Conservation (phyloP, 2,113 vertebrate genomes). For the Melanostigma gelatinosum region DNA sequence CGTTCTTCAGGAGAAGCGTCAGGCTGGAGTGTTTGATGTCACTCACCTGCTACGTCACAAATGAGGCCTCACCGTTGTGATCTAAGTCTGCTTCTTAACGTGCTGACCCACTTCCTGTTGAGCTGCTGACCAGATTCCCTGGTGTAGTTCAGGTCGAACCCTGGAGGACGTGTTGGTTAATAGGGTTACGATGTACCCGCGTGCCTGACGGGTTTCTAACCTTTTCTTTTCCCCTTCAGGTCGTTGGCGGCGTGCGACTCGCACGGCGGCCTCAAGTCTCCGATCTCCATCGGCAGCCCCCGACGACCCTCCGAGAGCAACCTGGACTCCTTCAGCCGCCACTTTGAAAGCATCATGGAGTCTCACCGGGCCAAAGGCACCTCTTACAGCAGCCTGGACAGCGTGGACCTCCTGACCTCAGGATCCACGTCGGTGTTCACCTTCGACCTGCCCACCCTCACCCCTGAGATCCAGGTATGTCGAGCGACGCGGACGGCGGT, state of each 20-base stretch:
- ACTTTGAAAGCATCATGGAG: slow-evolving; percentile 98
- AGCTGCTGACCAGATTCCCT: too few relatives aligned
- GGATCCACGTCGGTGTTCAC: slow-evolving; percentile 88
- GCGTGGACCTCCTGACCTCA: slow-evolving; percentile 90
- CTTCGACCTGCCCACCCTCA: slow-evolving; percentile 91
- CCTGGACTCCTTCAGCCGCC: slow-evolving; percentile 96
- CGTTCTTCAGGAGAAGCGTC: too few relatives aligned
- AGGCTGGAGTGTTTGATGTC: too few relatives aligned
- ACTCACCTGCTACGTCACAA: too few relatives aligned
- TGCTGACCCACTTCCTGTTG: too few relatives aligned
- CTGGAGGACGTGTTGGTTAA: background rate
- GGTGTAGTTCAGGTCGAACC: background rate
- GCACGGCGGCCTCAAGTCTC: slow-evolving; percentile 85
- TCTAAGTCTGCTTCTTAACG: too few relatives aligned
- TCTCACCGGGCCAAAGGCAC: slow-evolving; percentile 97
- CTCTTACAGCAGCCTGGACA: slow-evolving; percentile 96
- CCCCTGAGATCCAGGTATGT: slow-evolving; percentile 86
- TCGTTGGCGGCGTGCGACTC: slow-evolving; percentile 33
- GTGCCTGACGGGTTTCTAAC: background rate
- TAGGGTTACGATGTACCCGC: too few relatives aligned
- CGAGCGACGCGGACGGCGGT: fast-evolving
- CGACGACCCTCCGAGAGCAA: slow-evolving; percentile 88
- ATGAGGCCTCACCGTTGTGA: too few relatives aligned
- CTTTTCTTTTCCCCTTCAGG: slow-evolving; percentile 39
- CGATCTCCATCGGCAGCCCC: slow-evolving; percentile 85